Evolutionary conservation across 1,140 invertebrate genomes (phyloP).

Genomic region (Cyphomyrmex costatus): DNA sequence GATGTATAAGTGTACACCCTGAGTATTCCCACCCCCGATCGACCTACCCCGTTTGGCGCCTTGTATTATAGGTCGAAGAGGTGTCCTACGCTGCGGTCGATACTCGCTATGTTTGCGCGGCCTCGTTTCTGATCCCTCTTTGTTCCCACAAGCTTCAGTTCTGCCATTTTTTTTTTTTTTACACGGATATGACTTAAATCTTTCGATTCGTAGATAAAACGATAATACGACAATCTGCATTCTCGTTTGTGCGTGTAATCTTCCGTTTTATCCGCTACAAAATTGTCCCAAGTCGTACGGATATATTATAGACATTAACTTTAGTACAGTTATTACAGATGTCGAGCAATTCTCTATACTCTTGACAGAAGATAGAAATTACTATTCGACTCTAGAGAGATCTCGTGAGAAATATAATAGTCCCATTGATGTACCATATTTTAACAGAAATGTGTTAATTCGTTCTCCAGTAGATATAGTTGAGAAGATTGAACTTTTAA

Average conservation of each 20-base stretch:
- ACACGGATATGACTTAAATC: background rate
- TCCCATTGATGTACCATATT: background rate
- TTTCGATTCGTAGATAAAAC: background rate
- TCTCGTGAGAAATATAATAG: background rate
- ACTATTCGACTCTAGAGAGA: background rate
- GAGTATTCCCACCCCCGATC: background rate
- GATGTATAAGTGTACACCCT: conserved; percentile 1
- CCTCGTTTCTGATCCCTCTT: conserved; percentile 55
- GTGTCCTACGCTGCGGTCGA: conserved; percentile 60
- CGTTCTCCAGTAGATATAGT: background rate
- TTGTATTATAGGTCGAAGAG: conserved; percentile 18
- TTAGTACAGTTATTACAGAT: conserved; percentile 5
- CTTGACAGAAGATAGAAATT: conserved; percentile 5
- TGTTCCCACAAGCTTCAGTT: conserved; percentile 30
- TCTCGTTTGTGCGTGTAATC: background rate
- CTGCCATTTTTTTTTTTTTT: conserved; percentile 19
- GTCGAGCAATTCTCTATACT: conserved; percentile 16
- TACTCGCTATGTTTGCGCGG: conserved; percentile 64
- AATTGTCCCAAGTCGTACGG: conserved; percentile 1
- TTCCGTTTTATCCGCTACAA: background rate
- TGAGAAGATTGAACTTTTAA: background rate
- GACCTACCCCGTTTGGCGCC: conserved; percentile 20
- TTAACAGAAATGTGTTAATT: background rate
- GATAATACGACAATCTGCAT: background rate
- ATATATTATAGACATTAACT: background rate